Percentiles rank a stretch among this genome's conserved stretches.
Evolutionary conservation across 2,888 invertebrate genomes (phyloP).

Genomic region (Tolmerus cingulatus): DNA sequence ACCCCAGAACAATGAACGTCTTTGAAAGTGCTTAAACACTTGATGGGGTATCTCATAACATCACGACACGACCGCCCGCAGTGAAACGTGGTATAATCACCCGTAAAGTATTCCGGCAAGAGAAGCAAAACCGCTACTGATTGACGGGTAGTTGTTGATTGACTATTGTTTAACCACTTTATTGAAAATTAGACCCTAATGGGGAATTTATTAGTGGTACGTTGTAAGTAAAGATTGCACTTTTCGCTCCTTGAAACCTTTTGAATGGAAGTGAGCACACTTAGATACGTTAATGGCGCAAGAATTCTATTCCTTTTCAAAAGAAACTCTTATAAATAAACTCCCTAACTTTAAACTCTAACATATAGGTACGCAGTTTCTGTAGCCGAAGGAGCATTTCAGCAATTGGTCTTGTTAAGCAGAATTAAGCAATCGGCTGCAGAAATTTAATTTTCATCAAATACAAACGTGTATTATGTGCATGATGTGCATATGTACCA

Average conservation of each 20-base stretch:
- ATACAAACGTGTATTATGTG: not conserved
- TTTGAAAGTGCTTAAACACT: not conserved
- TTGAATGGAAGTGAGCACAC: not conserved
- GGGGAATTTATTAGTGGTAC: not conserved
- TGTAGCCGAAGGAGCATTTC: not conserved
- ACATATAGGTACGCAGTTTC: not conserved
- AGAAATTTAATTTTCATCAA: not conserved
- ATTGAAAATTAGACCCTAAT: not conserved
- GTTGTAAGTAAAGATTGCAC: not conserved
- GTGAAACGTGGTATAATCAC: not conserved
- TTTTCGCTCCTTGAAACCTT: not conserved
- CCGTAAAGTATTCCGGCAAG: not conserved
- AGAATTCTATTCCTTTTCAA: not conserved
- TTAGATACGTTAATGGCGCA: not conserved
- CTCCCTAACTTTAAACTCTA: not conserved
- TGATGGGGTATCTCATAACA: not conserved
- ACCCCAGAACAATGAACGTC: not conserved
- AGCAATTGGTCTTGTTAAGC: not conserved
- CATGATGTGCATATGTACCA: not conserved
- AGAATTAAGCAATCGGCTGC: not conserved
- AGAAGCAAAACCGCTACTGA: not conserved
- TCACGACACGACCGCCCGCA: not conserved
- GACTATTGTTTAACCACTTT: not conserved
- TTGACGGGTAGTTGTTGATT: not conserved
- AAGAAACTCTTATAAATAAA: not conserved